Conservation (phyloP, 2,113 vertebrate genomes). For the Melospiza melodia region DNA sequence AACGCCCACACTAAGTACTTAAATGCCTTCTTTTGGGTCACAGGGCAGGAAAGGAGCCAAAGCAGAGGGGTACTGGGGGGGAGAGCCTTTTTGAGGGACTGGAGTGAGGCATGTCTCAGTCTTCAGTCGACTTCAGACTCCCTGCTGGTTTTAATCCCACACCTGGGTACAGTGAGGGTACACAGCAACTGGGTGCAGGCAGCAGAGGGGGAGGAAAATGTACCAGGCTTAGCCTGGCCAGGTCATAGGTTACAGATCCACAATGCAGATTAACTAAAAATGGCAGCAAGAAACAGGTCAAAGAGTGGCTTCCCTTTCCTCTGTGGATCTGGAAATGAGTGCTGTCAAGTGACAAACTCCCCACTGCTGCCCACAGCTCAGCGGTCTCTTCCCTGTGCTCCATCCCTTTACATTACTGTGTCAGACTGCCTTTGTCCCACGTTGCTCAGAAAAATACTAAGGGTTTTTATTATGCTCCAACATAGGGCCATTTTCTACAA, state of each 20-base stretch:
- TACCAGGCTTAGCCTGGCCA: neutral
- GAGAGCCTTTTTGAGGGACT: neutral
- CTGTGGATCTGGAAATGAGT: neutral
- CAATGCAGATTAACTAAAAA: neutral
- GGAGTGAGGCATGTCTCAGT: neutral
- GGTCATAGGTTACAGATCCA: neutral
- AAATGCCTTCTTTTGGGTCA: neutral
- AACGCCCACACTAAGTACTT: neutral
- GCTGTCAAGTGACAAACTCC: neutral
- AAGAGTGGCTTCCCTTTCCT: neutral
- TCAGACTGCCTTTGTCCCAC: neutral
- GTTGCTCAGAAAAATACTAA: neutral
- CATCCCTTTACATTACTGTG: neutral
- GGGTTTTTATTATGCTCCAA: neutral
- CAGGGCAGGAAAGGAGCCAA: neutral
- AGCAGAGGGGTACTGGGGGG: neutral
- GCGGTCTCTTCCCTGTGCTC: neutral
- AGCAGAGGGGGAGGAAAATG: neutral
- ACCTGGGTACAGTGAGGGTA: neutral
- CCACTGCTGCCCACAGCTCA: neutral
- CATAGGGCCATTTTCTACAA: neutral
- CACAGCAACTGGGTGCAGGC: neutral
- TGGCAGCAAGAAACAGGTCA: neutral
- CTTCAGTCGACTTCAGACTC: rapidly evolving
- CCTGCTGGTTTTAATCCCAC: neutral